phyloP scores from a whole-genome alignment of 92 coral and sea anemone genomes.

The Parazoanthus atlanticus region DNA sequence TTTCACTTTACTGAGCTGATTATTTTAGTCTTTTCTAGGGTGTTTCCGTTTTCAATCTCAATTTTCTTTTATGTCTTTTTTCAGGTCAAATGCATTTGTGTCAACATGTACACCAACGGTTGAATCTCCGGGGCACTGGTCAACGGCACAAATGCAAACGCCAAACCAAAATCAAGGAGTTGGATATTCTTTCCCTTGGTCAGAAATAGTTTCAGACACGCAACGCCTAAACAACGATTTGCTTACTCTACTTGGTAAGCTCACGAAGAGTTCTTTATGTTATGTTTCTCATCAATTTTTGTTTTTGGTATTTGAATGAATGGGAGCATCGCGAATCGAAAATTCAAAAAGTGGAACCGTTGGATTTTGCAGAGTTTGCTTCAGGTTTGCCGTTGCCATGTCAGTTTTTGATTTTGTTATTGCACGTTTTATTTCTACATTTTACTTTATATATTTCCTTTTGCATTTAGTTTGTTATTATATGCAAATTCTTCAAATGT shows the following conservation, averaged over 20 bases:
- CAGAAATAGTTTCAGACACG: slow-evolving; percentile 34
- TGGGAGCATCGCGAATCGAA: neutral
- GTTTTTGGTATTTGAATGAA: neutral
- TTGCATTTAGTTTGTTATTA: too few relatives aligned
- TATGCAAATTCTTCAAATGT: too few relatives aligned
- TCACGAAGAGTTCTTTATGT: too few relatives aligned
- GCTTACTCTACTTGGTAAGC: slow-evolving; percentile 32
- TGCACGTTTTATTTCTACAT: neutral
- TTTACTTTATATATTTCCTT: too few relatives aligned
- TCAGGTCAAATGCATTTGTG: slow-evolving; percentile 32
- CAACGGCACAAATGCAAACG: slow-evolving; percentile 29
- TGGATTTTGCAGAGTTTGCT: neutral
- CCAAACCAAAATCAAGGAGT: slow-evolving; percentile 34
- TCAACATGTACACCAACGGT: slow-evolving; percentile 8
- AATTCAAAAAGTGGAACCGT: slow-evolving; percentile 11
- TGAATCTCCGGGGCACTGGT: slow-evolving; percentile 30
- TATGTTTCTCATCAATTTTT: neutral
- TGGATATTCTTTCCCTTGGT: slow-evolving; percentile 45
- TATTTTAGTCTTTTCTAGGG: neutral
- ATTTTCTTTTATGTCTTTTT: neutral
- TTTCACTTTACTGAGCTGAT: neutral
- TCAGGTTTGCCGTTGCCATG: neutral
- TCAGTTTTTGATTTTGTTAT: too few relatives aligned
- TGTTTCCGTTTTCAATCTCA: neutral
- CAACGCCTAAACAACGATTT: slow-evolving; percentile 39